Evolutionary conservation across 2,888 invertebrate genomes (phyloP), one percentile per base, ranked within the genome.

Genomic region (Yponomeuta cagnagella): DNA sequence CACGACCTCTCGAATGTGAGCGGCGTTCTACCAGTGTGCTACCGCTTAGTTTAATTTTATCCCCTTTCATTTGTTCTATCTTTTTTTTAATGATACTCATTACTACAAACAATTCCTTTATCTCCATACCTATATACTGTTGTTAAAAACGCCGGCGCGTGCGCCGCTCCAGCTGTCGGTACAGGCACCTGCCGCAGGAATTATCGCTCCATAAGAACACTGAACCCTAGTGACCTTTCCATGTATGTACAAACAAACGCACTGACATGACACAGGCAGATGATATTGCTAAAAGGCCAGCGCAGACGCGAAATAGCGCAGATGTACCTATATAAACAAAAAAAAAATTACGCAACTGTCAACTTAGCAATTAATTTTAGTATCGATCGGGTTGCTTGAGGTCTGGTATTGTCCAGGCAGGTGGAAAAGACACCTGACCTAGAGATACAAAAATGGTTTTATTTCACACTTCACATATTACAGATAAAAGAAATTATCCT

Each of bases 121-220:
- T 43, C 43, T 8, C 8, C 43, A 43, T 43, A 10, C 52, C 52
- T 52, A 52, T 12, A 52, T 52, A 15, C 15, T 15, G 52, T 15
- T 58, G 52, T 58, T 12, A 58, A 58, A 43, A 58, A 58, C 52
- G 9, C 63, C 31, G 71, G 65, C 71, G 48, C 69, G 71, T 71
- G 69, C 69, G 48, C 48, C 71, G 43, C 52, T 58, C 52, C 71
- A 71, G 69, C 71, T 71, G 71, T 65, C 31, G 68, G 71, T 63
- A 31, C 33, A 31, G 12, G 33, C 76, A 76, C 76, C 77, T 76
- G 76, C 80, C 78, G 48, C 78, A 79, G 79, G 81, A 80, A 83
- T 79, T 82, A 84, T 81, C 79, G 77, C 77, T 58, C 52, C 79
- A 78, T 80, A 58, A 37, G 68, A 71, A 63, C 65, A 71, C 69